These are phyloP conservation scores for Sphenopsis melanotis DNA, from an alignment of 2,797 vertebrate species.

Conservation along the genomic window DNA sequence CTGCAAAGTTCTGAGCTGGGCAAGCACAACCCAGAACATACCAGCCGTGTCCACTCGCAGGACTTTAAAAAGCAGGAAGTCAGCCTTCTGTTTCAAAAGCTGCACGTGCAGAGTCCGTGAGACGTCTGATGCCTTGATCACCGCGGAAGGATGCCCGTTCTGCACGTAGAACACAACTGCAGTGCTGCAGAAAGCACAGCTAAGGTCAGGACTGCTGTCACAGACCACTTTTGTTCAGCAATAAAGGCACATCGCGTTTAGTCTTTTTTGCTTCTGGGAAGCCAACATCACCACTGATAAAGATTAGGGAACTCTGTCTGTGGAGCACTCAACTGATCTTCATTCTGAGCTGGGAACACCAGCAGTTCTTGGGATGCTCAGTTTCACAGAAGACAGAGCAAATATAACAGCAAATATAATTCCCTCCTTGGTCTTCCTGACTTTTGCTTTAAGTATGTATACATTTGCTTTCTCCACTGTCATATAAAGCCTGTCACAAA, in stretches of 20 bases:
- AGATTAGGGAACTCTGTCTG: background rate
- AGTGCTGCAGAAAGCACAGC: constrained; percentile 74
- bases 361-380: background rate
- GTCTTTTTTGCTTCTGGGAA: background rate
- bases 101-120: constrained; percentile 76
- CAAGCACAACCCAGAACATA: constrained; percentile 60
- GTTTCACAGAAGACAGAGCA: background rate
- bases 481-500: background rate
- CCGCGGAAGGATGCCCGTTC: constrained; percentile 71
- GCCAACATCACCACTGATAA: background rate
- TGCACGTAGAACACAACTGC: constrained; percentile 82
- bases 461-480: background rate
- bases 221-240: background rate
- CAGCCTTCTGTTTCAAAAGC: constrained; percentile 83
- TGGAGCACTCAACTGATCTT: background rate
- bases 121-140: constrained; percentile 77
- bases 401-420: background rate
- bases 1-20: background rate
- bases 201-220: background rate
- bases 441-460: background rate
- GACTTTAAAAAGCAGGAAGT: constrained; percentile 87
- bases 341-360: background rate
- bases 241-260: background rate
- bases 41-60: constrained; percentile 86
- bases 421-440: background rate